These are phyloP conservation scores for Eurytoma californica DNA, from an alignment of 2,888 invertebrate species.

Conservation along the genomic window DNA sequence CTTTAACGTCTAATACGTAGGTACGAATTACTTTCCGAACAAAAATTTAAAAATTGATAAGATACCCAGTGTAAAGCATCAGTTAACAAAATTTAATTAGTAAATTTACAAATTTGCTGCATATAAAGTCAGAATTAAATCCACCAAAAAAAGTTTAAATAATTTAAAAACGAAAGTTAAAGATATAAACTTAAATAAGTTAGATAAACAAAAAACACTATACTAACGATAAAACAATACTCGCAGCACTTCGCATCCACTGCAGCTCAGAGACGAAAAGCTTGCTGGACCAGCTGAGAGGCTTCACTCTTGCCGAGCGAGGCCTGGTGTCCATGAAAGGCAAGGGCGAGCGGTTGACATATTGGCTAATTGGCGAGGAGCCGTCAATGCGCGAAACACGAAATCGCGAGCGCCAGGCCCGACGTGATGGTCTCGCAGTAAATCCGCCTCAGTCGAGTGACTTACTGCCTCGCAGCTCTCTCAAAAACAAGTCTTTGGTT, in stretches of 20 bases:
- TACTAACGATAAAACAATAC: neutral
- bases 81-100: no score
- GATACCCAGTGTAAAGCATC: no score
- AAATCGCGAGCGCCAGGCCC: conserved; percentile 76
- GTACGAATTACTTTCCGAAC: no score
- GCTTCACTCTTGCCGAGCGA: conserved; percentile 85
- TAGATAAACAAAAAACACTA: neutral
- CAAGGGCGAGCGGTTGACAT: conserved; percentile 88
- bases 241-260: conserved; percentile 86
- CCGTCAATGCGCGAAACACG: conserved; percentile 78
- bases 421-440: conserved; percentile 66
- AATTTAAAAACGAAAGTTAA: no score
- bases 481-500: conserved; percentile 81
- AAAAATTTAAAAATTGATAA: no score
- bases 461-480: conserved; percentile 79
- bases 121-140: no score
- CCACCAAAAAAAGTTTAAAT: no score
- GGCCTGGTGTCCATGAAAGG: conserved; percentile 89
- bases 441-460: neutral
- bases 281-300: conserved; percentile 83
- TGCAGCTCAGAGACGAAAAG: conserved; percentile 85
- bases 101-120: no score
- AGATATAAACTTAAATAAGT: no score
- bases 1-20: no score
- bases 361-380: conserved; percentile 89